A percentile compares a stretch with the other conserved stretches of the same genome.
These are phyloP conservation scores for Drosophila paulistorum DNA, from an alignment of 1,140 invertebrate genomes.

Conservation along the genomic window DNA sequence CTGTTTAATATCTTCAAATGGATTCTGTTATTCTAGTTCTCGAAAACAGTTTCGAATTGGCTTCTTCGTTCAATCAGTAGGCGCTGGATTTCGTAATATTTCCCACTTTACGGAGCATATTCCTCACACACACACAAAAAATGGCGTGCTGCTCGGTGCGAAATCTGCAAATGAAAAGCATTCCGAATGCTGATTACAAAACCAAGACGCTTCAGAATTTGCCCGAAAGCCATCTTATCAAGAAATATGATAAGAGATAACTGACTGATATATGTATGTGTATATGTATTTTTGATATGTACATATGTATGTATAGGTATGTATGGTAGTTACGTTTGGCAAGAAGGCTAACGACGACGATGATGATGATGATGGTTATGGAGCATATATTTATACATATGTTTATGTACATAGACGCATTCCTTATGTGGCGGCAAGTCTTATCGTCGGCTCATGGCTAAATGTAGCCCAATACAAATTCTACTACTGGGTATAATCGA, in stretches of 20 bases:
- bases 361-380: conserved; percentile 1
- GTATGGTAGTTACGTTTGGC: conserved; percentile 4
- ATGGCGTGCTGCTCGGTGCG: conserved; percentile 15
- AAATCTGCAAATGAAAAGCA: conserved; percentile 22
- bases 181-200: conserved; percentile 22
- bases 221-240: conserved; percentile 11
- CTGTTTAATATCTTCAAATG: background rate
- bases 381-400: background rate
- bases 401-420: background rate
- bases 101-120: conserved; percentile 10
- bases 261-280: background rate
- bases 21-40: too few species aligned
- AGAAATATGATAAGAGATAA: conserved; percentile 6
- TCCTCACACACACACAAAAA: background rate
- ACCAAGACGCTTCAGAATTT: conserved; percentile 23
- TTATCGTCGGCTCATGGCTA: conserved; percentile 10
- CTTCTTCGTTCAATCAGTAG: background rate
- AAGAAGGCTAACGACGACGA: background rate
- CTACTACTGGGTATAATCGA: conserved; percentile 1
- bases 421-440: conserved; percentile 8
- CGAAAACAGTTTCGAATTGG: background rate
- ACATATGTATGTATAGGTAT: background rate
- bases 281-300: background rate
- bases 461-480: conserved; percentile 8
- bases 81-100: conserved; percentile 11